Evolutionary conservation across 2,888 invertebrate species (phyloP).

Genomic region (Campoplex nolae): DNA sequence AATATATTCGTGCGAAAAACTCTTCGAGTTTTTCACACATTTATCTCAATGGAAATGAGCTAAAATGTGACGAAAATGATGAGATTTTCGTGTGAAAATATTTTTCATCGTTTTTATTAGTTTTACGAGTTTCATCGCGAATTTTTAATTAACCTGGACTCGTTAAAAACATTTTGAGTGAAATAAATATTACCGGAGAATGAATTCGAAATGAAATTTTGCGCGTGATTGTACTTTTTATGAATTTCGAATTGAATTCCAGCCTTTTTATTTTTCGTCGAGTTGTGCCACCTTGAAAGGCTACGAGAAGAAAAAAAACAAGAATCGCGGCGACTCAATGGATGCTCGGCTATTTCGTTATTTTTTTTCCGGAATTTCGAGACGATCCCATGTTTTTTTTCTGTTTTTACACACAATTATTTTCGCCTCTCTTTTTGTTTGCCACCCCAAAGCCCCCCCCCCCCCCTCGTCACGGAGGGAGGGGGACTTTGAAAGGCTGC

Average conservation of each 20-base stretch:
- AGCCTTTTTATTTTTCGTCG: neutral
- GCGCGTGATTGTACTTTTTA: neutral
- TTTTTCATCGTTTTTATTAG: neutral
- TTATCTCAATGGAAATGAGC: neutral
- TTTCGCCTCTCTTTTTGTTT: neutral
- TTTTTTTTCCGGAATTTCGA: neutral
- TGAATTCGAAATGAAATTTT: neutral
- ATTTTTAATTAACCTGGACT: neutral
- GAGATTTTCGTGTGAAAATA: neutral
- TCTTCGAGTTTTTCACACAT: neutral
- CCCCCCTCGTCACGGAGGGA: neutral
- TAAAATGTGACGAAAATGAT: too few species aligned
- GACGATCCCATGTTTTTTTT: neutral
- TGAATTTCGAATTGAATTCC: neutral
- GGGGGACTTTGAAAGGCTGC: conserved; percentile 1
- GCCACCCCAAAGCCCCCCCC: neutral
- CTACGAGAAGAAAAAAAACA: neutral
- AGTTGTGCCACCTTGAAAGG: neutral
- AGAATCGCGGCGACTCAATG: neutral
- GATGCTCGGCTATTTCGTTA: neutral
- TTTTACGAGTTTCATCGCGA: neutral
- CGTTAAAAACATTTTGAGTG: neutral
- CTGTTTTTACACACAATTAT: neutral
- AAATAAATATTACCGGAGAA: neutral
- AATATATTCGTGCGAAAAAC: conserved; percentile 14